A percentile compares a stretch with the other conserved stretches of the same genome.
These are phyloP conservation scores for Coremacera marginata DNA, from an alignment of 2,888 invertebrate genomes.

Conservation along the genomic window DNA sequence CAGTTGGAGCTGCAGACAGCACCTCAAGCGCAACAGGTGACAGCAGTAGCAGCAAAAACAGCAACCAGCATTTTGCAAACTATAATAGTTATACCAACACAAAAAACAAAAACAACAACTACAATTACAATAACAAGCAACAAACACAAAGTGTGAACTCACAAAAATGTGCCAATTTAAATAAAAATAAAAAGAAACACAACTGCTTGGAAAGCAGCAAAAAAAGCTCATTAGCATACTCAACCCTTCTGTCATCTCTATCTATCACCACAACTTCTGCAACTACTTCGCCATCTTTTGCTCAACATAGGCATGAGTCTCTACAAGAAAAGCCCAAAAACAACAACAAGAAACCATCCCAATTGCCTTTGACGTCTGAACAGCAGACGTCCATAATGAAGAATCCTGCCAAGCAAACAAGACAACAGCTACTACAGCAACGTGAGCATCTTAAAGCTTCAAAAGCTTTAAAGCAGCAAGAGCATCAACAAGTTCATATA, in stretches of 20 bases:
- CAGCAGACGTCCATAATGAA: conserved; percentile 45
- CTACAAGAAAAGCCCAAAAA: conserved; percentile 1
- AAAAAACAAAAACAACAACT: conserved; percentile 7
- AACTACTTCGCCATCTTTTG: not conserved
- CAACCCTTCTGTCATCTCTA: not conserved
- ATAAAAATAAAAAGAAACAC: conserved; percentile 1
- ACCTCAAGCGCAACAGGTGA: conserved; percentile 53
- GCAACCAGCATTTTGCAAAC: conserved; percentile 34
- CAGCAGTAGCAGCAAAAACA: conserved; percentile 46
- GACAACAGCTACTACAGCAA: conserved; percentile 33
- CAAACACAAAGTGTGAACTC: conserved; percentile 41
- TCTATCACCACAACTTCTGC: conserved; percentile 11
- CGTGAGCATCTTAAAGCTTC: conserved; percentile 33
- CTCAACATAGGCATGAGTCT: conserved; percentile 2
- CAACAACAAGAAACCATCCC: conserved; percentile 46
- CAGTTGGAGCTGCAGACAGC: conserved; percentile 2
- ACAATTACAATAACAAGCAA: conserved; percentile 21
- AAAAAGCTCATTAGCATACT: not conserved
- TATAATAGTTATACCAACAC: conserved; percentile 24
- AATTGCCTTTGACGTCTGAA: conserved; percentile 50
- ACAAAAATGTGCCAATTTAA: conserved; percentile 57
- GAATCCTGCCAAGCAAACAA: conserved; percentile 49
- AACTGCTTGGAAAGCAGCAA: conserved; percentile 31
- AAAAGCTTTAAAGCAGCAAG: conserved; percentile 10
- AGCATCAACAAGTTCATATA: conserved; percentile 48